Conservation (phyloP, 2,888 invertebrate genomes). For the Nasonia oneida region DNA sequence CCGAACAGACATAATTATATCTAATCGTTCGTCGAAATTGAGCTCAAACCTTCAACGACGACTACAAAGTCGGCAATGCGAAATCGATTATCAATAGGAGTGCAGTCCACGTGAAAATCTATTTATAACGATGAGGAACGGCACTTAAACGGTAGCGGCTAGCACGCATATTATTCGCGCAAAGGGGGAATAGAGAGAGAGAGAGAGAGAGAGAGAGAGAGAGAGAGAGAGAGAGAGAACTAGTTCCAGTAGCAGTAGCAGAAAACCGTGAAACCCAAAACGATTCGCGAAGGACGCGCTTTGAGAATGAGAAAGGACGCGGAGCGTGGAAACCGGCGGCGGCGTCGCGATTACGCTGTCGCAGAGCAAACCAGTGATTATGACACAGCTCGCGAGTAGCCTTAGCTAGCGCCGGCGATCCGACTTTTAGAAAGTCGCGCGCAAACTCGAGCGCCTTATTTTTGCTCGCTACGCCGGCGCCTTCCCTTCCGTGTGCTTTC, state of each 20-base stretch:
- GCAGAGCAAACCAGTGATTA: slow-evolving; percentile 33
- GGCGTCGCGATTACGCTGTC: slow-evolving; percentile 30
- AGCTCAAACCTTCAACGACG: too few relatives aligned
- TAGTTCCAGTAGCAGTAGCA: neutral
- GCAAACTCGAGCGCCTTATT: neutral
- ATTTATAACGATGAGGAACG: neutral
- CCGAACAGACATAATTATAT: too few relatives aligned
- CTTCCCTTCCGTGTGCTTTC: neutral
- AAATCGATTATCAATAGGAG: neutral
- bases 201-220: neutral
- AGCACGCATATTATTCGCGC: neutral
- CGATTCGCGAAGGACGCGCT: slow-evolving; percentile 56
- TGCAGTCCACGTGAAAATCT: neutral
- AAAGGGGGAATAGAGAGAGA: neutral
- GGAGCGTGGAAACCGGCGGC: slow-evolving; percentile 31
- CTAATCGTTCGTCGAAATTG: too few relatives aligned
- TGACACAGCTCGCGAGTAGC: slow-evolving; percentile 39
- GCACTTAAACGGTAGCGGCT: neutral
- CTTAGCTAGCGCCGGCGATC: slow-evolving; percentile 2
- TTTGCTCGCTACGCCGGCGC: neutral
- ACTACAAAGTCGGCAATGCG: too few relatives aligned
- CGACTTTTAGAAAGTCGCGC: slow-evolving; percentile 50
- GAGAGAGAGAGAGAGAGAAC: neutral
- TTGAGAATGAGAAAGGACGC: slow-evolving; percentile 50
- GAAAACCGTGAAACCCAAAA: slow-evolving; percentile 52